phyloP scores from a whole-genome alignment of 2,113 vertebrate species.

The Atractosteus spatula region DNA sequence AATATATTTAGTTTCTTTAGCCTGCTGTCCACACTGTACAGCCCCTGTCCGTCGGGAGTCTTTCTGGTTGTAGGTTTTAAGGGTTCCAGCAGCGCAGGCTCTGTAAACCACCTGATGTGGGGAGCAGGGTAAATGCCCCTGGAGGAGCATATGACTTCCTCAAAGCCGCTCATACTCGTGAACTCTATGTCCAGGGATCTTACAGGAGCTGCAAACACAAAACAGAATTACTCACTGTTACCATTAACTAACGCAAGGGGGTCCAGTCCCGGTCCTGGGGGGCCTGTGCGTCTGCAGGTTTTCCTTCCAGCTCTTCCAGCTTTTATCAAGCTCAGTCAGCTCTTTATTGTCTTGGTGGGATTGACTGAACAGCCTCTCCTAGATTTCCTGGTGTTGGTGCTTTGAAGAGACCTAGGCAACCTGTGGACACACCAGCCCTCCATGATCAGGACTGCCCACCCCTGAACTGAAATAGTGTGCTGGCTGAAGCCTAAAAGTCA shows the following conservation, averaged over 20 bases:
- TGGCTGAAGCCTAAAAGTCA: too few species aligned
- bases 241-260: too few species aligned
- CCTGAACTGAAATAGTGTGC: too few species aligned
- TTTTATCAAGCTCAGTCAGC: too few species aligned
- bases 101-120: conserved; percentile 51
- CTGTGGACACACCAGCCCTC: too few species aligned
- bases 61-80: conserved; percentile 45
- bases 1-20: conserved; percentile 39
- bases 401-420: not conserved
- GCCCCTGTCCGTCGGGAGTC: conserved; percentile 34
- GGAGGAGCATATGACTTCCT: conserved; percentile 59
- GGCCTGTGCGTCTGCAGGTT: too few species aligned
- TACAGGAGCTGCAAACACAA: conserved; percentile 53
- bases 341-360: too few species aligned
- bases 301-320: too few species aligned
- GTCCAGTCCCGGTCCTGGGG: too few species aligned
- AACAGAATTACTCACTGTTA: conserved; percentile 4
- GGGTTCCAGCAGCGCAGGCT: conserved; percentile 7
- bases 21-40: conserved; percentile 64
- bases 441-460: too few species aligned
- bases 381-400: too few species aligned
- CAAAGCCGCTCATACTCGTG: conserved; percentile 54
- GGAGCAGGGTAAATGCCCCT: conserved; percentile 46
- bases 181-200: conserved; percentile 46
- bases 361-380: too few species aligned